Base-by-base conservation (phyloP, 2,888 invertebrate genomes). In the Drosophila lutescens region DNA sequence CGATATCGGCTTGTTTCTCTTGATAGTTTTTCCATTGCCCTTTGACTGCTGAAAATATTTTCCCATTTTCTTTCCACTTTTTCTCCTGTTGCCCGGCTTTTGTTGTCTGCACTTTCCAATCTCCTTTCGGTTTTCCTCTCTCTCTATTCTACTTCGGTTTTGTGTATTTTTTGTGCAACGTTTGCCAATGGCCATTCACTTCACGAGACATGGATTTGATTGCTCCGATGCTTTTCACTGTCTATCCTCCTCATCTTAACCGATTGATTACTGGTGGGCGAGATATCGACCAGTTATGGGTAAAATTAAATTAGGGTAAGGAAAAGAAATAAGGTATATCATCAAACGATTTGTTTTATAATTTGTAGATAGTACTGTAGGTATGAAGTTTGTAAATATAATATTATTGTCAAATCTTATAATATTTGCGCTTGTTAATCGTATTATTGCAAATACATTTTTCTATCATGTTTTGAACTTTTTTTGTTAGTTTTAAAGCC, bases 201-300 rank as follows among this genome's bases (percentile, higher is more conserved):
- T 59, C 53, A 78, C 78, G 66, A 67, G 70, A 77, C 69, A 70
- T 66, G 77, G 62, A 66, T 82, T 77, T 80, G 77, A 80, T 82
- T 79, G 79, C 78, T 82, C 63, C 46, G 56, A 70, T 74, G 68
- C 78, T 76, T 69, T 74, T 74, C 74, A 74, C 74, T 74, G 56
- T 55, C 36, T 30, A 62, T 40, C 44, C 15, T 34, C 30, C 41
- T 23, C 56, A 26, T 26, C 38, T 68, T 66, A 47, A 66, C 58
- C 20, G 17, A n/a, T 30, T 12, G 0, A 1, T 13, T 4, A 9
- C 20, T 3, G 7, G 9, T n/a, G 20, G 40, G 53, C 12, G 58
- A 51, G 1, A 32, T 10, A 23, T n/a, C 12, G 32, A 1, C 13
- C 20, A 36, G 4, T 13, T 17, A 4, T 34, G 12, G 17, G 13